Conservation (phyloP, 1,140 invertebrate genomes). For the Triops cancriformis region DNA sequence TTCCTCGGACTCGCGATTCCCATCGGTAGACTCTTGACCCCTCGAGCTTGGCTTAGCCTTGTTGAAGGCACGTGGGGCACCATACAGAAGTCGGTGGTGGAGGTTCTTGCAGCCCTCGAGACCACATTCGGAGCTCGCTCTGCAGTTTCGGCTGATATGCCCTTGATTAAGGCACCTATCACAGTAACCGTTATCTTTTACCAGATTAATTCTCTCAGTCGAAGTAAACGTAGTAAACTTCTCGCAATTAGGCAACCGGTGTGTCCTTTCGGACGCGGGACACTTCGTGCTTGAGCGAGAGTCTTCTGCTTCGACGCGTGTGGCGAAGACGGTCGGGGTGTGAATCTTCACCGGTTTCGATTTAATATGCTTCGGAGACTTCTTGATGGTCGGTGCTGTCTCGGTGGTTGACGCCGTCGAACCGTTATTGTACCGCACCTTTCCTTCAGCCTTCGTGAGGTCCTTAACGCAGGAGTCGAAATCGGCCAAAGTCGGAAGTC, state of each 20-base stretch:
- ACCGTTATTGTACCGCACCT: background rate
- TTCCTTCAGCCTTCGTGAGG: background rate
- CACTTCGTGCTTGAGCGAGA: background rate
- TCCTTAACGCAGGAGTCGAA: background rate
- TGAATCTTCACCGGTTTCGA: background rate
- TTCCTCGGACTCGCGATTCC: background rate
- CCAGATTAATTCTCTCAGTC: background rate
- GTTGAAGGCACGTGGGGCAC: background rate
- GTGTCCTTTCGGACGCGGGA: background rate
- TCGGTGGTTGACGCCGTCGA: background rate
- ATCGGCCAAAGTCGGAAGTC: background rate
- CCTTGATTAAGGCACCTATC: background rate
- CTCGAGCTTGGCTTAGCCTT: background rate
- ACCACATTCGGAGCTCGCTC: background rate
- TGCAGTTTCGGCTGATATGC: background rate
- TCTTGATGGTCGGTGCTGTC: background rate
- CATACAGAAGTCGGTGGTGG: background rate
- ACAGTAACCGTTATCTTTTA: no score
- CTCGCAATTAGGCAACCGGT: background rate
- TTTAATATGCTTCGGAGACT: background rate
- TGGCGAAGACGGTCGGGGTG: background rate
- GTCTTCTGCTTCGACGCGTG: background rate
- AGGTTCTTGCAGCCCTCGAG: background rate
- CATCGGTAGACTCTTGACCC: background rate
- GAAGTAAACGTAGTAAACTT: background rate